Evolutionary conservation across 2,113 vertebrate genomes (phyloP), one percentile per base, ranked within the genome.

Genomic region (Struthio camelus): DNA sequence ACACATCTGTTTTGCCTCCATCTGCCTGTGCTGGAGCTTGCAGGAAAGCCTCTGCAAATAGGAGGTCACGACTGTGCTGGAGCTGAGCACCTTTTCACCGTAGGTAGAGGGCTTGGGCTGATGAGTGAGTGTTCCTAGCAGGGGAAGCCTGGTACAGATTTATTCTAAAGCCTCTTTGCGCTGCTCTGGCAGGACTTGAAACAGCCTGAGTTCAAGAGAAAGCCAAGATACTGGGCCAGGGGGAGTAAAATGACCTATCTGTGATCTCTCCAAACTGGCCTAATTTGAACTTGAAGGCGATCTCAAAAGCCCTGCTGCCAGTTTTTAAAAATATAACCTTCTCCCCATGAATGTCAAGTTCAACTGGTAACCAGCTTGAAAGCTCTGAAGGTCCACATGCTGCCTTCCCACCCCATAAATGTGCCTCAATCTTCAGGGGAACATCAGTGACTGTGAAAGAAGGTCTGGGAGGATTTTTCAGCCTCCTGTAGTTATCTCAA

Each of bases 271-370:
- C 66, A 46, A 59, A 85, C 70, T 51, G 86, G 78, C 86, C 78
- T 87, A n/a, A 91, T 92, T 85, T 87, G 84, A 82, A 72, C 78
- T 94, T 89, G 75, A 81, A 96, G 92, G 86, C 0, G 66, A 91
- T 80, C 86, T 70, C 86, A 7, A 30, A 72, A 90, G 77, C 77
- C 70, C 80, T 61, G 89, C 83, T 62, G 73, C 92, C 82, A 9
- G 2, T 84, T 87, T 81, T 61, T 92, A 65, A 69, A 91, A 67
- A 30, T 8, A 13, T 14, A 48, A 10, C 84, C 69, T 77, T 53
- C 71, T 81, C 65, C 8, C 53, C 23, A 70, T 28, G 40, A 54
- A 67, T 62, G 85, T 16, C 10, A 61, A 87, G 71, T 87, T 94
- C 78, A 85, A 9, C 56, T 70, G 23, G 23, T 9, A 46, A 18